Evolutionary conservation across 2,888 invertebrate species (phyloP).

Genomic region (Xestia c-nigrum): DNA sequence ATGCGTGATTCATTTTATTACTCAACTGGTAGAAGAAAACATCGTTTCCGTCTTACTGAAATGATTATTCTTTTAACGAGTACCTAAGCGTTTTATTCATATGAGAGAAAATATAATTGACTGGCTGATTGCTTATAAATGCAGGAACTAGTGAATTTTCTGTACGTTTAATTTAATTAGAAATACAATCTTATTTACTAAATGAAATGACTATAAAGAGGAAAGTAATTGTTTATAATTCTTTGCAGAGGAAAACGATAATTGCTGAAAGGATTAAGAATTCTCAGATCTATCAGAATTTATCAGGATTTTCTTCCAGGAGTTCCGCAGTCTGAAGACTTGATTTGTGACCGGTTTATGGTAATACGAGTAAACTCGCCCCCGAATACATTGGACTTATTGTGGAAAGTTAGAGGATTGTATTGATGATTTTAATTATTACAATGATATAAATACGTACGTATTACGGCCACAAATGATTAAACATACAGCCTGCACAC

Average conservation of each 20-base stretch:
- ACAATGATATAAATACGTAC: no score
- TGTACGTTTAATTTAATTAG: background rate
- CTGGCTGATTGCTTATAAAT: background rate
- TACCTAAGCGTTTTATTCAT: background rate
- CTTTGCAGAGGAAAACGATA: background rate
- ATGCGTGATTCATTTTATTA: background rate
- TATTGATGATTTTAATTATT: no score
- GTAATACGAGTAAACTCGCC: background rate
- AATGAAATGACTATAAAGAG: background rate
- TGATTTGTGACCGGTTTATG: background rate
- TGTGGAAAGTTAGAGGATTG: no score
- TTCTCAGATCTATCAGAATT: background rate
- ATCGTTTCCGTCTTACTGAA: background rate
- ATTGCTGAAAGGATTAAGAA: background rate
- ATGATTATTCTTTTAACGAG: background rate
- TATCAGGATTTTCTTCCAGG: background rate
- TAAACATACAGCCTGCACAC: no score
- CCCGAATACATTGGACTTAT: no score
- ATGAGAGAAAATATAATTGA: constrained; percentile 1
- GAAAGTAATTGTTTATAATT: background rate
- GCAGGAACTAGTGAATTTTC: constrained; percentile 6
- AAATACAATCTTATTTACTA: background rate
- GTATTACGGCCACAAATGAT: no score
- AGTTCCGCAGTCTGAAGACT: no score
- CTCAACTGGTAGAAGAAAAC: background rate